Conservation (phyloP, 1,140 invertebrate genomes). For the Zaprionus camerounensis region DNA sequence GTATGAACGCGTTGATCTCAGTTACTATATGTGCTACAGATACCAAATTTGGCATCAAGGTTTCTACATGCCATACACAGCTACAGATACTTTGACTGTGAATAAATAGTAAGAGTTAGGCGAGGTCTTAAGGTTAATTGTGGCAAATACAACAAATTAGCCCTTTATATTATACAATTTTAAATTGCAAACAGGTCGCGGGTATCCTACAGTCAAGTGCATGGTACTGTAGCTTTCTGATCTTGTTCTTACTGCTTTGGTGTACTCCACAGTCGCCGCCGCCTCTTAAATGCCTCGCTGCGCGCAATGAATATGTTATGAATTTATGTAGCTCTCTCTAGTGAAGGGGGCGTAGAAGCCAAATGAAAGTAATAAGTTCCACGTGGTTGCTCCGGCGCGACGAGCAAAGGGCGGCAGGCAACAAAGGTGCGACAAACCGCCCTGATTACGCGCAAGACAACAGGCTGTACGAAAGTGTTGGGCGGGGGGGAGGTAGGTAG, state of each 20-base stretch:
- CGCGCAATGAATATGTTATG: conserved; percentile 82
- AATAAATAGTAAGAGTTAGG: too few species aligned
- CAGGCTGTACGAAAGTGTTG: conserved; percentile 26
- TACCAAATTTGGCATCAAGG: not conserved
- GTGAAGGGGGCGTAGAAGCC: conserved; percentile 37
- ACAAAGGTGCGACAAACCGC: conserved; percentile 80
- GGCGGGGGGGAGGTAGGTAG: not conserved
- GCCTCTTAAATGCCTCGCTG: conserved; percentile 76
- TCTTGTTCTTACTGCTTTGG: conserved; percentile 25
- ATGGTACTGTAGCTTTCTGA: not conserved
- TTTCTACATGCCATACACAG: not conserved
- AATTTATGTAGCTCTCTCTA: conserved; percentile 61
- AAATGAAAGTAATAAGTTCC: conserved; percentile 82
- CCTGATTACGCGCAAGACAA: conserved; percentile 78
- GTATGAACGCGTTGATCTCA: not conserved
- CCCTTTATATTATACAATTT: not conserved
- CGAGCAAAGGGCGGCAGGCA: conserved; percentile 6
- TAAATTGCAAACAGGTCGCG: not conserved
- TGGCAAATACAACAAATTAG: too few species aligned
- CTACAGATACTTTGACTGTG: too few species aligned
- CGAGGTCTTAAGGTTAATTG: too few species aligned
- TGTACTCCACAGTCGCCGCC: conserved; percentile 1
- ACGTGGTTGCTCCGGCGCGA: conserved; percentile 66
- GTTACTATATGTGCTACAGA: not conserved
- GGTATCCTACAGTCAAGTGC: not conserved